Evolutionary conservation across 2,888 invertebrate genomes (phyloP), one percentile per base, ranked within the genome.

Genomic region (Argyra leucocephala): DNA sequence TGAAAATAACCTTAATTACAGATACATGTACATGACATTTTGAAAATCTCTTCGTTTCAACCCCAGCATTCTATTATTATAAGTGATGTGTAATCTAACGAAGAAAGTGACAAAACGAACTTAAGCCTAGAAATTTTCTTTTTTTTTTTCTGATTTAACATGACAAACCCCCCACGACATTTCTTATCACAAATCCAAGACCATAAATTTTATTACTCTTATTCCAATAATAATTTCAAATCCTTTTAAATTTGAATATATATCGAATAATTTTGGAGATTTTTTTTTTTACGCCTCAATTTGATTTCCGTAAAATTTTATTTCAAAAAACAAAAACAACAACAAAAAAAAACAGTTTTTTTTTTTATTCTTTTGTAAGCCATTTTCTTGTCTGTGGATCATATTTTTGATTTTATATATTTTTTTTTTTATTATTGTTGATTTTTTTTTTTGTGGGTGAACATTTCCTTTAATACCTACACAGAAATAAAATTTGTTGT

Each of bases 191-290:
- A 48, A 15, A 48, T 48, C 15, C 18, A n/a, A n/a, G n/a, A 48
- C 48, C 48, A 48, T 48, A 48, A 48, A 48, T 48, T 48, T 48
- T 48, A n/a, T 48, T 48, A 48, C 18, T n/a, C n/a, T 48, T 48
- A 48, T n/a, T 48, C 48, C 48, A 48, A 48, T 48, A 48, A 48
- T 48, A 48, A 48, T 48, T 48, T 48, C 48, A 48, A 48, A 48
- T 48, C 48, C 48, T 48, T 48, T 48, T 48, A 48, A 48, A 48
- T 48, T 48, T 48, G 48, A 48, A 48, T 18, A 48, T 18, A 48
- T 48, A 48, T 48, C 48, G 48, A 48, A 48, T 48, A 48, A 48
- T 48, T 48, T 31, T 31, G 12, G 7, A 31, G 12, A 10, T 31
- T 31, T 31, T 31, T 48, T 48, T 48, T 18, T 48, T 37, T 37